These are phyloP conservation scores for Monochamus saltuarius DNA, from an alignment of 1,140 invertebrate genomes.

Conservation along the genomic window DNA sequence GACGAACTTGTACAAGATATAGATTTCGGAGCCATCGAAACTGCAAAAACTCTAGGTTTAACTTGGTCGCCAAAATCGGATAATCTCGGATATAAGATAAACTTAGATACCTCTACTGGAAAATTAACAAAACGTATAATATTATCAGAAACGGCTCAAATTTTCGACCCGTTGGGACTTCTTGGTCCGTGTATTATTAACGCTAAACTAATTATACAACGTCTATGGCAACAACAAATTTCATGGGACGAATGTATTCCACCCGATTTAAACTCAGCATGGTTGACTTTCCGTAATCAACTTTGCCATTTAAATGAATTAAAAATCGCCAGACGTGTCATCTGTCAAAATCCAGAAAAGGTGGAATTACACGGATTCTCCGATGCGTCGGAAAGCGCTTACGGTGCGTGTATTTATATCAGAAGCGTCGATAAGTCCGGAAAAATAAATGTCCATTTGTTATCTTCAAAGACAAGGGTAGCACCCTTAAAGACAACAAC, in stretches of 20 bases:
- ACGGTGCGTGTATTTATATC: slow-evolving; percentile 43
- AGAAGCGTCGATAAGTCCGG: slow-evolving; percentile 24
- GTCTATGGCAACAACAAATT: slow-evolving; percentile 12
- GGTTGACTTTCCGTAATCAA: not conserved
- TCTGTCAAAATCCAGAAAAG: not conserved
- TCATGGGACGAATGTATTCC: slow-evolving; percentile 9
- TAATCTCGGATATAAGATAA: slow-evolving; percentile 10
- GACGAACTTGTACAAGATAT: slow-evolving; percentile 23
- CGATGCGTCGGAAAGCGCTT: slow-evolving; percentile 41
- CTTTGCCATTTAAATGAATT: not conserved
- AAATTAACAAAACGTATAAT: slow-evolving; percentile 43
- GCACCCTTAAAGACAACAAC: slow-evolving; percentile 40
- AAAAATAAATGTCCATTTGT: slow-evolving; percentile 23
- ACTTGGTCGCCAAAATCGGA: slow-evolving; percentile 13
- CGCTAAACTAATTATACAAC: slow-evolving; percentile 16
- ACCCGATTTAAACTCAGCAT: not conserved
- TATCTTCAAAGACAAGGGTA: slow-evolving; percentile 43
- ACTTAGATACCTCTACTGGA: slow-evolving; percentile 29
- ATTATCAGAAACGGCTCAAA: slow-evolving; percentile 42
- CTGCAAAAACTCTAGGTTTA: slow-evolving; percentile 31
- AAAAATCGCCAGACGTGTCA: not conserved
- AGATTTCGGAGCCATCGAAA: slow-evolving; percentile 6
- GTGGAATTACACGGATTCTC: slow-evolving; percentile 41
- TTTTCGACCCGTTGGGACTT: slow-evolving; percentile 55
- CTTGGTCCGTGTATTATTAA: slow-evolving; percentile 44